Base-by-base conservation (phyloP, 1,140 invertebrate species). In the Orchestia grillus region DNA sequence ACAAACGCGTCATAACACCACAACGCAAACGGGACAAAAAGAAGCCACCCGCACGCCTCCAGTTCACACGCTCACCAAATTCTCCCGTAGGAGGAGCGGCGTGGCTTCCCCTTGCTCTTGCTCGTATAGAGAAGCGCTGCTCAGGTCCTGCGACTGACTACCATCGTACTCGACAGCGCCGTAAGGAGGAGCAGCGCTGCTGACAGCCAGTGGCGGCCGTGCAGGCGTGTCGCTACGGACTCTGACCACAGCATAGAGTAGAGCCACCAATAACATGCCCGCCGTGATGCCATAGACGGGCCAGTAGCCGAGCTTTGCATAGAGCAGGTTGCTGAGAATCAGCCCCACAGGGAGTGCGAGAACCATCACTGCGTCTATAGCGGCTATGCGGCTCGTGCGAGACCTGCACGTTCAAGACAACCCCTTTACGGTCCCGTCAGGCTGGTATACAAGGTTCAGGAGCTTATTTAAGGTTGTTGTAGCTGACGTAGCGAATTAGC, bases 261-360 rank as follows among this genome's bases (percentile, higher is more conserved):
- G 88, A 19, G 88, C 88, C n/a, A 90, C 41, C 11, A 90, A 42
- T 16, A 42, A 47, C 43, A 94, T 0, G 3, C 8, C 6, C 41
- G 92, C 92, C 36, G 92, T 45, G 92, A 94, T 45, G 44, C 41
- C 92, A 47, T 45, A 94, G 44, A 94, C 92, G 40, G 92, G 92
- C 92, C 92, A 94, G 92, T 94, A 94, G 43, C 92, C 92, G 36
- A 94, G 92, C 40, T 94, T 36, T 8, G 44, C 40, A 44, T 23
- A 94, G 43, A 94, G 44, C 44, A 94, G 44, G 41, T 94, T 45
- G 92, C 92, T 94, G 16, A 94, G 44, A 1, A 94, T 40, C 40
- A 94, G 36, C 4, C 92, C 92, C 44, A 94, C 1, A 40, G 92
- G 92, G 8, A 94, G 40, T 8, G 43, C 92, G 3, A 44, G 40